Base-by-base conservation (phyloP, 2,888 invertebrate species). In the Caenorhabditis wallacei region DNA sequence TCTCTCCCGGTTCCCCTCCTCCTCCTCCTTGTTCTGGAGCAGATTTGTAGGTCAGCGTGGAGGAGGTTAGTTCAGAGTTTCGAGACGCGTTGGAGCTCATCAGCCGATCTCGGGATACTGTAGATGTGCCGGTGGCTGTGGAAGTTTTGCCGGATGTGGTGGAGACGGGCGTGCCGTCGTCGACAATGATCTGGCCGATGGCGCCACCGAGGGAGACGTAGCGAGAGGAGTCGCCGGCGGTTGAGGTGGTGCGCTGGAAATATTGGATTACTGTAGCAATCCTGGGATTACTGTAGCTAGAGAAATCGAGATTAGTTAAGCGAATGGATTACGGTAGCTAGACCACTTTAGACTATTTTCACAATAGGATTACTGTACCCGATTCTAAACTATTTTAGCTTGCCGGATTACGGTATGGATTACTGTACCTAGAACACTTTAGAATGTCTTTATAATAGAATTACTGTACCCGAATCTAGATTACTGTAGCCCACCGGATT, bases 41-140 rank as follows among this genome's bases (percentile, higher is more conserved):
- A 0, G 82, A 83, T 69, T 83, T 83, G 20, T 75, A 83, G 1
- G 82, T 83, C 26, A 83, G 13, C 18, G 82, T 83, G 0, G 82
- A 79, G 3, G 82, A 40, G 2, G 82, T 79, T 20, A 74, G 74
- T n/a, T 82, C 79, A 8, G 82, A 82, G 16, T 56, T 46, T 24
- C 74, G 35, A 1, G 79, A 79, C 13, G 63, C 22, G 2, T 70
- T 64, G 10, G 74, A 75, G 13, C 56, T 57, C 51, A 66, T 63
- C 11, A 63, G 22, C 35, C 70, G 70, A 20, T 70, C 66, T 51
- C 74, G 48, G 63, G n/a, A n/a, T n/a, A n/a, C n/a, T n/a, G n/a
- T n/a, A n/a, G 80, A 59, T 0, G 63, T 78, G 24, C 54, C 72
- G 2, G 80, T 72, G 0, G 82, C 76, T 24, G 70, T 71, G n/a